Evolutionary conservation across 2,113 vertebrate genomes (phyloP).

Genomic region (Callospermophilus lateralis): DNA sequence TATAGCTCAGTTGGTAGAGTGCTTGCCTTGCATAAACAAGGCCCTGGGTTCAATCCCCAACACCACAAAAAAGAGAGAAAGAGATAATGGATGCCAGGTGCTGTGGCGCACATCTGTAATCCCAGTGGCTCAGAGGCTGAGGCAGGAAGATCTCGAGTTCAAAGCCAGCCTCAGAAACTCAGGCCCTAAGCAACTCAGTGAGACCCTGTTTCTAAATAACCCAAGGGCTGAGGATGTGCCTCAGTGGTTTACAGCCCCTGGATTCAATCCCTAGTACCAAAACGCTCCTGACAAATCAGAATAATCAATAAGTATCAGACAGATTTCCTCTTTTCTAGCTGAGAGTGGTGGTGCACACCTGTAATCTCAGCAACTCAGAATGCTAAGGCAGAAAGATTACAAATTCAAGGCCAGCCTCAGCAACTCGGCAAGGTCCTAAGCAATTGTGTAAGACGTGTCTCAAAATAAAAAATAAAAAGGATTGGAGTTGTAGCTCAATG

Average conservation of each 20-base stretch:
- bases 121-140: too few relatives aligned
- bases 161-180: too few relatives aligned
- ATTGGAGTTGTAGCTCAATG: neutral
- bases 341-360: neutral
- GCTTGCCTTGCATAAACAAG: too few relatives aligned
- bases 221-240: too few relatives aligned
- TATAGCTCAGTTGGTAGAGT: too few relatives aligned
- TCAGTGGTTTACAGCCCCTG: too few relatives aligned
- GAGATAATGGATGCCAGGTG: neutral
- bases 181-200: too few relatives aligned
- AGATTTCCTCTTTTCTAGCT: constrained; percentile 40
- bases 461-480: neutral
- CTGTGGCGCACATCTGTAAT: too few relatives aligned
- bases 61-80: neutral
- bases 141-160: too few relatives aligned
- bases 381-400: neutral
- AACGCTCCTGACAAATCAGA: constrained; percentile 5
- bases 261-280: too few relatives aligned
- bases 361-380: neutral
- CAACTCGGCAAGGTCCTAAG: neutral
- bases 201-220: too few relatives aligned
- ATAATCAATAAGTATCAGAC: constrained; percentile 50
- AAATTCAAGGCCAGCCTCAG: neutral
- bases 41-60: too few relatives aligned
- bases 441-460: neutral